Evolutionary conservation across 2,797 vertebrate species (phyloP), one percentile per base, ranked within the genome.

Genomic region (Manis pentadactyla): DNA sequence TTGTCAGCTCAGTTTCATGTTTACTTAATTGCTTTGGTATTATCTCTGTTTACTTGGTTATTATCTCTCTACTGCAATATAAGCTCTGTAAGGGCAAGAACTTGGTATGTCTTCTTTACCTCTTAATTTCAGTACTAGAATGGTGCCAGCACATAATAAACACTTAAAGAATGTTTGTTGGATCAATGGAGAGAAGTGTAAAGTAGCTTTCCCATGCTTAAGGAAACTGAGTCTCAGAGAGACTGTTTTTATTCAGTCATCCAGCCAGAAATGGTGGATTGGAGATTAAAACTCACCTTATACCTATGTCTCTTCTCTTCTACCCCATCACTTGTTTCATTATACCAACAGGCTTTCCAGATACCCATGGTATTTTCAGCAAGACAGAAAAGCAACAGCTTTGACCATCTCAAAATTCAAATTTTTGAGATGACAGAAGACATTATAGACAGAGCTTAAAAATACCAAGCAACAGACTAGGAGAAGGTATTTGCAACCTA

Each of bases 341-440:
- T 69, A 29, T 51, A 59, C 25, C 19, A 5, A n/a, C 21, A 39
- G 4, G 19, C 68, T 82, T 86, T 94, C 23, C 74, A 51, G 6
- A 19, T 71, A 71, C 15, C n/a, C n/a, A n/a, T 17, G n/a, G 29
- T 14, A 66, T 83, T 75, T 83, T 82, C 18, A 8, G 64, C 23
- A 86, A 69, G 37, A 57, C n/a, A 92, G 64, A 87, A 31, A 86
- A 92, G 34, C 64, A 53, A 91, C n/a, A 89, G 37, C 5, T 81
- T 81, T 74, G 66, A 61, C 15, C 46, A 14, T 63, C 29, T 57
- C 81, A 85, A 31, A 90, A 42, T 87, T 71, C 57, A 82, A 92
- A 87, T 46, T 63, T 69, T 95, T 81, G 73, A 89, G 29, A 61
- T 59, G 29, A 42, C 18, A 85, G 34, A 85, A 96, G 68, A 59